phyloP scores from a whole-genome alignment of 2,797 vertebrate genomes.

The Siniperca scherzeri region DNA sequence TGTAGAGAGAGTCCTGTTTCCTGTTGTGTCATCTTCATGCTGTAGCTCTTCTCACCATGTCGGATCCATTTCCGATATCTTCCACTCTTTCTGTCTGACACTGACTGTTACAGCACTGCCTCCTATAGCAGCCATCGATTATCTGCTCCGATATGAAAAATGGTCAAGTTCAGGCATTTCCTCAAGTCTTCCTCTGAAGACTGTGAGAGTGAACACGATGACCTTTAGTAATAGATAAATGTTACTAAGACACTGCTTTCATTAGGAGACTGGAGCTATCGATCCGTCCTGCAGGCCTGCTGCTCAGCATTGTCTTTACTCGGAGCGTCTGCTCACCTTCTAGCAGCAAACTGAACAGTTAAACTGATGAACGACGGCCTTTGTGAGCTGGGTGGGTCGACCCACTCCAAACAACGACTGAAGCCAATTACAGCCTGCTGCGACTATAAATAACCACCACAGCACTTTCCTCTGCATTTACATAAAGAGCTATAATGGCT shows the following conservation, averaged over 20 bases:
- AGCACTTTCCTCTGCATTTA: slow-evolving; percentile 62
- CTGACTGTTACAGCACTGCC: slow-evolving; percentile 17
- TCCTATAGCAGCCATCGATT: slow-evolving; percentile 60
- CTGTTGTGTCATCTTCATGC: neutral
- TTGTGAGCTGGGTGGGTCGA: neutral
- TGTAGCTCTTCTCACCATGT: slow-evolving; percentile 58
- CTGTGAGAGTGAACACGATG: slow-evolving; percentile 43
- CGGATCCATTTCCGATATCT: slow-evolving; percentile 53
- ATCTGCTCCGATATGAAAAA: slow-evolving; percentile 66
- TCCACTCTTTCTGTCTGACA: slow-evolving; percentile 36
- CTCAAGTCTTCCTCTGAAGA: slow-evolving; percentile 28
- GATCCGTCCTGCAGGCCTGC: slow-evolving; percentile 29
- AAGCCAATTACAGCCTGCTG: slow-evolving; percentile 54
- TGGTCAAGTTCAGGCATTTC: slow-evolving; percentile 32
- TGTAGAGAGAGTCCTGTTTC: neutral
- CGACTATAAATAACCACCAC: slow-evolving; percentile 59
- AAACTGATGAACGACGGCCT: slow-evolving; percentile 12
- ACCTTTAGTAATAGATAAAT: slow-evolving; percentile 64
- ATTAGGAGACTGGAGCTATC: slow-evolving; percentile 42
- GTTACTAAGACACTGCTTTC: slow-evolving; percentile 32
- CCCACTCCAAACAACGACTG: slow-evolving; percentile 30
- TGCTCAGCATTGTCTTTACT: slow-evolving; percentile 17
- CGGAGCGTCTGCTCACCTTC: neutral
- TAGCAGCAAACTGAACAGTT: slow-evolving; percentile 18
- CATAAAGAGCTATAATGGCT: slow-evolving; percentile 66